A percentile compares a stretch with the other conserved stretches of the same genome.
Evolutionary conservation across 2,797 vertebrate species (phyloP).

Genomic region (Vipera latastei): DNA sequence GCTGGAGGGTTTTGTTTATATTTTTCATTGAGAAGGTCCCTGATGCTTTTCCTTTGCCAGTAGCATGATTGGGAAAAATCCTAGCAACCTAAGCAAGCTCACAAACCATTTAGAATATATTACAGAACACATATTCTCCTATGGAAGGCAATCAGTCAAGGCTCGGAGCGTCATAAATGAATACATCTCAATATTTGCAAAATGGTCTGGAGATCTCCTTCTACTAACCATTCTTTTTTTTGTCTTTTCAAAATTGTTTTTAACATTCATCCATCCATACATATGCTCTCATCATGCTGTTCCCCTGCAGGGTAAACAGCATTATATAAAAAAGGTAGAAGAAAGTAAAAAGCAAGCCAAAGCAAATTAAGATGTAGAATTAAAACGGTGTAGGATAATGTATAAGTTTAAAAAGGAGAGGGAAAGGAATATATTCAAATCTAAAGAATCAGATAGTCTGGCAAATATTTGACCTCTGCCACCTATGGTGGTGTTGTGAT

Average conservation of each 20-base stretch:
- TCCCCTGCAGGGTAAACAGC: background rate
- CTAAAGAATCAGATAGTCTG: background rate
- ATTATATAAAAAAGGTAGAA: background rate
- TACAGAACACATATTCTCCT: conserved; percentile 6
- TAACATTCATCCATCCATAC: background rate
- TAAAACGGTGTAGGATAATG: background rate
- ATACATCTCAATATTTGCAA: background rate
- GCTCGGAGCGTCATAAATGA: conserved; percentile 56
- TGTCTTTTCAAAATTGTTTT: background rate
- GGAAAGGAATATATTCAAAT: background rate
- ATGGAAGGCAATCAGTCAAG: conserved; percentile 42
- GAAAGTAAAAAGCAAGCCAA: background rate
- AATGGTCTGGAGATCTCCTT: background rate
- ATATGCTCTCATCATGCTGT: background rate
- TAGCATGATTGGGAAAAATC: conserved; percentile 60
- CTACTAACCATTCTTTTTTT: background rate
- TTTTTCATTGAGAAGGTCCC: conserved; percentile 69
- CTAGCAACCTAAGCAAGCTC: conserved; percentile 54
- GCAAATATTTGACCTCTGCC: background rate
- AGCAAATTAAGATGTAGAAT: background rate
- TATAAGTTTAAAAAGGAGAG: background rate
- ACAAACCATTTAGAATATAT: conserved; percentile 57
- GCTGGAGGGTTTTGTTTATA: conserved; percentile 69
- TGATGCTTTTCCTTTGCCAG: conserved; percentile 61
- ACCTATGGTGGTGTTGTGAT: too few species aligned